phyloP scores from a whole-genome alignment of 1,140 invertebrate species.

The Plutomurus gul region DNA sequence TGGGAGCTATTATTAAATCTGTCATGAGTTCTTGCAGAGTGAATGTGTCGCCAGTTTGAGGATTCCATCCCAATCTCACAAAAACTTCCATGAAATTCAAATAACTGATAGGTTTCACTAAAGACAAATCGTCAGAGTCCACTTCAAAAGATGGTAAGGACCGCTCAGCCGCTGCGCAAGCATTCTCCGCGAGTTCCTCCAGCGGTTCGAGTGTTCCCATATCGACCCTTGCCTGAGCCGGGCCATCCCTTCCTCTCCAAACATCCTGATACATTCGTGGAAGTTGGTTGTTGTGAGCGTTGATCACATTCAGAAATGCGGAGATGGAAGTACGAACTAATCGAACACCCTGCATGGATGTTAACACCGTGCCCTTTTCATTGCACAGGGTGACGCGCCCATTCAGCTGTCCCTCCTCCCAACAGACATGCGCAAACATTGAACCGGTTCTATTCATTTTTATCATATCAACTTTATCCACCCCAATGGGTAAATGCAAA shows the following conservation, averaged over 20 bases:
- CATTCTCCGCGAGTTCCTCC: background rate
- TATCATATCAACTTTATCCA: background rate
- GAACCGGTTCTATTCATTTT: background rate
- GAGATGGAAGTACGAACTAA: background rate
- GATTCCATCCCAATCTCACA: background rate
- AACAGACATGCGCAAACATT: background rate
- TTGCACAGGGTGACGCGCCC: background rate
- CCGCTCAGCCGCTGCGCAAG: too few species aligned
- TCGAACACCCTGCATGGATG: background rate
- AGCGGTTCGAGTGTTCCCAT: background rate
- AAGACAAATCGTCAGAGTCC: background rate
- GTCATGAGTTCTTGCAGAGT: background rate
- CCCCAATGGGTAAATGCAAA: background rate
- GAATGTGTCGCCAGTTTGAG: background rate
- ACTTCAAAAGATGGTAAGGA: background rate
- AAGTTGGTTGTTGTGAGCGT: background rate
- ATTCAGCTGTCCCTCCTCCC: background rate
- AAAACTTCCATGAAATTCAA: background rate
- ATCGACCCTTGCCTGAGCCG: background rate
- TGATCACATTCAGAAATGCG: background rate
- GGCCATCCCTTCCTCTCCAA: background rate
- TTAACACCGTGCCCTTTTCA: background rate
- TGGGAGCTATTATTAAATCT: background rate
- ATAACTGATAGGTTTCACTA: too few species aligned
- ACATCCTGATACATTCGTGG: background rate